A percentile compares a stretch with the other conserved stretches of the same genome.
Conservation (phyloP, 2,888 invertebrate genomes). For the Phengaris arion region DNA sequence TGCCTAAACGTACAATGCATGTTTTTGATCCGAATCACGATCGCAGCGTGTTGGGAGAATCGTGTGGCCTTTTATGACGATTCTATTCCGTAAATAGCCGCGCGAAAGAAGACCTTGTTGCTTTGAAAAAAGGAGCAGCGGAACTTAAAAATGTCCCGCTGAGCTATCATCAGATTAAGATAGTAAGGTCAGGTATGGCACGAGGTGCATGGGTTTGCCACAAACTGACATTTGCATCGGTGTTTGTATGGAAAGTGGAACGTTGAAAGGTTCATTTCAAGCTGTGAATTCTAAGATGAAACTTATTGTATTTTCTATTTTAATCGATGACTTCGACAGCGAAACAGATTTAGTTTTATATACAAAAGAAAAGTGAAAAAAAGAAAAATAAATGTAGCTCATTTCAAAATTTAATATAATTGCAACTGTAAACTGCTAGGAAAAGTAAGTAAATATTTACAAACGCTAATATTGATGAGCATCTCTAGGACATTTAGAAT, state of each 20-base stretch:
- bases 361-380: too few relatives aligned
- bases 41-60: constrained; percentile 62
- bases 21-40: constrained; percentile 62
- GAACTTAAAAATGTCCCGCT: constrained; percentile 52
- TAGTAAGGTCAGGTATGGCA: constrained; percentile 71
- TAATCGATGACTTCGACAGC: background rate
- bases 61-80: constrained; percentile 65
- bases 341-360: background rate
- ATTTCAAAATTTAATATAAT: too few relatives aligned
- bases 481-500: too few relatives aligned
- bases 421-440: too few relatives aligned
- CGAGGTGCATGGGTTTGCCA: constrained; percentile 51
- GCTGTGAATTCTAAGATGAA: constrained; percentile 15
- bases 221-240: constrained; percentile 41
- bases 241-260: constrained; percentile 41
- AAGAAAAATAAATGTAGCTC: too few relatives aligned
- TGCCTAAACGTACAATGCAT: constrained; percentile 40
- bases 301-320: background rate
- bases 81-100: constrained; percentile 52
- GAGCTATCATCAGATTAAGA: constrained; percentile 71
- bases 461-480: too few relatives aligned
- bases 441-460: too few relatives aligned
- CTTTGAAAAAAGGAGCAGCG: constrained; percentile 41
- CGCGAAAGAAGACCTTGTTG: constrained; percentile 46
- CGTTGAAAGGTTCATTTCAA: constrained; percentile 36